Conservation (phyloP, 2,888 invertebrate genomes). For the Mythimna ferrago region DNA sequence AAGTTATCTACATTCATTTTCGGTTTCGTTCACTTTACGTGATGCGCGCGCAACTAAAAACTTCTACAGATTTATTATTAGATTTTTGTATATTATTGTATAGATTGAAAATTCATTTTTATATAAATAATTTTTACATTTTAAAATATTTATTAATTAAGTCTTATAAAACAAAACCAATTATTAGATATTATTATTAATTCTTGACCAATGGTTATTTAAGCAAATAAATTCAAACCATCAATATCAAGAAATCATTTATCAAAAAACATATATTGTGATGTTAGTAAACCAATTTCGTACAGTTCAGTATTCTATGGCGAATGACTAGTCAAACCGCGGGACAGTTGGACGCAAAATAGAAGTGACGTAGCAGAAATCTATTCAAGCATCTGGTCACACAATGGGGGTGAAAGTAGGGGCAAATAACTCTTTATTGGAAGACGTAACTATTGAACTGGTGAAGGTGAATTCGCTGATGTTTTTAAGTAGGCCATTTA, state of each 20-base stretch:
- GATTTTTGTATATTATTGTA: no score
- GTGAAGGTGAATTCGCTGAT: constrained; percentile 17
- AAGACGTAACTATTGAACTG: constrained; percentile 39
- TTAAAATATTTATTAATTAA: no score
- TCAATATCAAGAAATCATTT: constrained; percentile 54
- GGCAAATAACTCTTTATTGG: constrained; percentile 38
- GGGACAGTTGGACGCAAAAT: constrained; percentile 55
- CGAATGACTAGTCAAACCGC: constrained; percentile 31
- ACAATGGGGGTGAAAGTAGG: constrained; percentile 46
- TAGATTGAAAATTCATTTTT: no score
- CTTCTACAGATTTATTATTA: no score
- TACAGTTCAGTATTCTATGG: constrained; percentile 50
- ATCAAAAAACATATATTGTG: constrained; percentile 43
- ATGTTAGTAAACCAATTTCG: constrained; percentile 57
- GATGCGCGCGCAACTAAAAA: no score
- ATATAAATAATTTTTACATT: no score
- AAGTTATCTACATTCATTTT: no score
- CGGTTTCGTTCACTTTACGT: no score
- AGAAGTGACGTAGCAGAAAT: constrained; percentile 57
- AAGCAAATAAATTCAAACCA: constrained; percentile 21
- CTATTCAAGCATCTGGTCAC: constrained; percentile 47
- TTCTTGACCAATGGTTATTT: neutral
- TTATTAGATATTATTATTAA: no score
- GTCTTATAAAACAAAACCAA: no score
- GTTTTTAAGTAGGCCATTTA: constrained; percentile 25